A percentile compares a stretch with the other conserved stretches of the same genome.
phyloP scores from a whole-genome alignment of 2,888 invertebrate genomes.

The Lithosia quadra region DNA sequence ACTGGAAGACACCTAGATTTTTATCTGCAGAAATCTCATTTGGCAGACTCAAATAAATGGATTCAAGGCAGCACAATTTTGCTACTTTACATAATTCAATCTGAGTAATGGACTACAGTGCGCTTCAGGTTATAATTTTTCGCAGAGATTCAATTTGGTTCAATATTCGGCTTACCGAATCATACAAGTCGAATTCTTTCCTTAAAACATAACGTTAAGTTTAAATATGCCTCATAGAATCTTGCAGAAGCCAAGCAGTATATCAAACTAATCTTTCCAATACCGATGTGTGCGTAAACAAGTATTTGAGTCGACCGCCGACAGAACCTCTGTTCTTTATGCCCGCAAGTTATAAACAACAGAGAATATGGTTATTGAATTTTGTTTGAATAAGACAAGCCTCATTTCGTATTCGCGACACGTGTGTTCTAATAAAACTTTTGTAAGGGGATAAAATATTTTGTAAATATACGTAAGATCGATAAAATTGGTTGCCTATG shows the following conservation, averaged over 20 bases:
- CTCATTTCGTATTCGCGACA: constrained; percentile 59
- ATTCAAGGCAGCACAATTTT: constrained; percentile 11
- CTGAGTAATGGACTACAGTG: constrained; percentile 3
- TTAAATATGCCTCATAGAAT: neutral
- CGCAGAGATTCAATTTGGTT: neutral
- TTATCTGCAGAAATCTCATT: constrained; percentile 13
- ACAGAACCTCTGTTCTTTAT: constrained; percentile 35
- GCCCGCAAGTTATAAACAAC: constrained; percentile 49
- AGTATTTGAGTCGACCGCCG: constrained; percentile 25
- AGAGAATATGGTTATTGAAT: constrained; percentile 52
- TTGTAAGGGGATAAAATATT: constrained; percentile 55
- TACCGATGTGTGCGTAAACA: constrained; percentile 25
- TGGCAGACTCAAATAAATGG: constrained; percentile 5
- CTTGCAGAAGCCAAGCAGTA: neutral
- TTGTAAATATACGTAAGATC: constrained; percentile 54
- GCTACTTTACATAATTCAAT: constrained; percentile 12
- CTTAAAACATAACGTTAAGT: neutral
- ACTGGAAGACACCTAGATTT: neutral
- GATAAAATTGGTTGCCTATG: constrained; percentile 43
- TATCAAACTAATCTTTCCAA: constrained; percentile 34
- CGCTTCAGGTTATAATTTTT: constrained; percentile 3
- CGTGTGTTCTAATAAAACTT: constrained; percentile 63
- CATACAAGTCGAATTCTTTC: neutral
- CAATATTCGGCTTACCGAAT: neutral
- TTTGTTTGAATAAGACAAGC: constrained; percentile 46